Conservation (phyloP, 2,113 vertebrate species). For the Geothlypis trichas region DNA sequence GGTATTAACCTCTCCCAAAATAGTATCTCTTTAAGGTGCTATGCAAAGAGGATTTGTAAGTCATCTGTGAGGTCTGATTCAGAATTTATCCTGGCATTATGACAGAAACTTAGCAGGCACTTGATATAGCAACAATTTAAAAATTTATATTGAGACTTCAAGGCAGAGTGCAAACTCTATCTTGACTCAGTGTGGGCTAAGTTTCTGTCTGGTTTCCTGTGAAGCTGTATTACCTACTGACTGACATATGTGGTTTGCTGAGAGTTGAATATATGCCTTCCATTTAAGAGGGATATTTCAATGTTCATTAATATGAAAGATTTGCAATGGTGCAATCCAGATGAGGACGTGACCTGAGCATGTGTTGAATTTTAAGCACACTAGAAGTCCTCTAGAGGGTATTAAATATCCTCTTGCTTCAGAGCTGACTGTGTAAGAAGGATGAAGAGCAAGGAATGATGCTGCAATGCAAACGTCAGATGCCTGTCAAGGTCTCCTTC, state of each 20-base stretch:
- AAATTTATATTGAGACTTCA: not conserved
- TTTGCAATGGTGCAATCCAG: not conserved
- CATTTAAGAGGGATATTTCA: not conserved
- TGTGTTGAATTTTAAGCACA: not conserved
- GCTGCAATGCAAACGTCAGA: not conserved
- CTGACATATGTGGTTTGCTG: not conserved
- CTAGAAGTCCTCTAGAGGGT: not conserved
- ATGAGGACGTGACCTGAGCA: not conserved
- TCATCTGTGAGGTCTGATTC: not conserved
- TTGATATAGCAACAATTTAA: not conserved
- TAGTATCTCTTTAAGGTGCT: not conserved
- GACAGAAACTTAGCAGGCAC: not conserved
- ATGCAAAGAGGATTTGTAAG: slow-evolving; percentile 20
- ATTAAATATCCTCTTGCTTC: not conserved
- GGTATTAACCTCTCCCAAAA: slow-evolving; percentile 30
- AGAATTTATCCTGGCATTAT: not conserved
- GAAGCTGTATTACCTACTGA: not conserved
- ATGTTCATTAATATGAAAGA: not conserved
- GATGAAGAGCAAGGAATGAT: not conserved
- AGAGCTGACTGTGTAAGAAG: not conserved
- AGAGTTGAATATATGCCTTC: not conserved
- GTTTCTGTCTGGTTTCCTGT: not conserved
- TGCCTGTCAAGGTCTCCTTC: not conserved
- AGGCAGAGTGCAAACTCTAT: not conserved
- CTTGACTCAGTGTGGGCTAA: not conserved